Conservation (phyloP, 2,797 vertebrate species). For the Atherinosoma microstoma region DNA sequence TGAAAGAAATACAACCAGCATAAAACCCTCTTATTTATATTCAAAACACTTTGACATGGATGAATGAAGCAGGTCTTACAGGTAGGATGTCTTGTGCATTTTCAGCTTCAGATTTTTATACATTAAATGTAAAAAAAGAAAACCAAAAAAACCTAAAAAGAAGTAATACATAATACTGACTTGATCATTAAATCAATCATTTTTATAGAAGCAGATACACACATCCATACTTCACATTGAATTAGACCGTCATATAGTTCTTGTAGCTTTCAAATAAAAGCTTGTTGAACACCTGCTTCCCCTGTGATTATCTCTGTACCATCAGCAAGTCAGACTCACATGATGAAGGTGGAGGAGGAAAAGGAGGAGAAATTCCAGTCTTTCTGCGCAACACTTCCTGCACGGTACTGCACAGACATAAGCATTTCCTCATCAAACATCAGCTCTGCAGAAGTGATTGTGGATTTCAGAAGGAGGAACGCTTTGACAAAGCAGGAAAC, state of each 20-base stretch:
- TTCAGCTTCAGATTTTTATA: background rate
- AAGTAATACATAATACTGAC: background rate
- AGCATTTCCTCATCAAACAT: conserved; percentile 60
- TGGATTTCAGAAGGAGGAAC: conserved; percentile 32
- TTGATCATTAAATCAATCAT: conserved; percentile 1
- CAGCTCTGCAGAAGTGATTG: conserved; percentile 61
- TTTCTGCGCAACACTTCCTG: conserved; percentile 68
- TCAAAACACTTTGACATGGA: conserved; percentile 3
- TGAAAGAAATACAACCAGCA: conserved; percentile 18
- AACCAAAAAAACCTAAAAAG: background rate
- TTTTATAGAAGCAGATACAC: background rate
- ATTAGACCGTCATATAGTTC: background rate
- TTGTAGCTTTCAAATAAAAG: conserved; percentile 13
- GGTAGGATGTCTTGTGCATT: background rate
- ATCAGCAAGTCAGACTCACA: conserved; percentile 44
- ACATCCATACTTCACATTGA: background rate
- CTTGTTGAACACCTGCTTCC: conserved; percentile 52
- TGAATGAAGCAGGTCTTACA: background rate
- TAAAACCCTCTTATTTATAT: conserved; percentile 21
- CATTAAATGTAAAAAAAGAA: background rate
- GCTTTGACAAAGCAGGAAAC: conserved; percentile 45
- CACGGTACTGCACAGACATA: conserved; percentile 48
- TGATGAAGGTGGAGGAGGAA: conserved; percentile 55
- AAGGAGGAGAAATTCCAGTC: conserved; percentile 61
- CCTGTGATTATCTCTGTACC: conserved; percentile 22